Base-by-base conservation (phyloP, 2,113 vertebrate genomes). In the Muntiacus muntjak region DNA sequence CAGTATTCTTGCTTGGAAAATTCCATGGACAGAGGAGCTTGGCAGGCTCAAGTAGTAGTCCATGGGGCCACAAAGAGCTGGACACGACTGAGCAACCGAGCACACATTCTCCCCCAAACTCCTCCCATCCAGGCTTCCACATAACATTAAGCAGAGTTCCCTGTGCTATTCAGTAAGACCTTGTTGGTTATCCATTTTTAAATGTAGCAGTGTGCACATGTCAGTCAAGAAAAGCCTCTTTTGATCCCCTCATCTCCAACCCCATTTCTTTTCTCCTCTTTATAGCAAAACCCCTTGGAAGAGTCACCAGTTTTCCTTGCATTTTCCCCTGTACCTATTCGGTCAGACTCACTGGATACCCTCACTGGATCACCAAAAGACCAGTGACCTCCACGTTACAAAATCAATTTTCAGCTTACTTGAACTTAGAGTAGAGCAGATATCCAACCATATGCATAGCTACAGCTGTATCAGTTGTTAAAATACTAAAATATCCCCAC, bases 401-500 rank as follows among this genome's bases (percentile, higher is more conserved):
- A 86, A 88, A 87, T 43, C 64, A 3, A 36, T 62, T 57, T 21
- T 57, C 28, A 45, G 19, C 26, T 83, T 74, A 25, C 21, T 5
- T 74, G 71, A 96, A 60, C 28, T 23, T 40, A 67, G 2, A 58
- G 13, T 13, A 33, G 43, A 93, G 55, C 89, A 79, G 60, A 52
- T 10, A 91, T n/a, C 43, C 21, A 89, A 33, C 33, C 55, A 71
- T 14, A 57, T 10, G 36, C 4, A 71, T 2, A 25, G 4, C 55
- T 57, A 45, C 1, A 74, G 60, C 12, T 6, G 50, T 15, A 10
- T 64, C 55, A 17, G 4, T n/a, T 43, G 11, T 76, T 67, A 36
- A 90, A 88, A 57, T 58, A 12, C 62, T 87, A 28, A 95, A 87
- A 58, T 71, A 45, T 82, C n/a, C 55, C 17, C 43, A 67, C 4